Evolutionary conservation across 1,140 invertebrate species (phyloP).

Genomic region (Trichonephila clavata): DNA sequence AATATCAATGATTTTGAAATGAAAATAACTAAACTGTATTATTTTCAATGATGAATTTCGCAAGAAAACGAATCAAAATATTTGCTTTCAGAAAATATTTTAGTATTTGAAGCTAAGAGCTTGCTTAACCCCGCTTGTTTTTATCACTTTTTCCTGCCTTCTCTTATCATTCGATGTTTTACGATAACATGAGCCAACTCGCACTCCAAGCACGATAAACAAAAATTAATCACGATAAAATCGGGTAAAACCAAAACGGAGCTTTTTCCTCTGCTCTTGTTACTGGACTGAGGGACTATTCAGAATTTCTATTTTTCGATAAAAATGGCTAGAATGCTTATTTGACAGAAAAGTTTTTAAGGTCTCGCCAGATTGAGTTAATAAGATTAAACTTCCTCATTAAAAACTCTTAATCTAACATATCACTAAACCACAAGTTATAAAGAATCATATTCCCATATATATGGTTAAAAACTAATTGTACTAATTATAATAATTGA

Average conservation of each 20-base stretch:
- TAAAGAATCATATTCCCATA: too few relatives aligned
- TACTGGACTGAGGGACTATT: background rate
- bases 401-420: too few relatives aligned
- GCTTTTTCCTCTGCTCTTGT: background rate
- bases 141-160: background rate
- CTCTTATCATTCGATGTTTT: background rate
- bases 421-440: too few relatives aligned
- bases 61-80: background rate
- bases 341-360: too few relatives aligned
- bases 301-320: too few relatives aligned
- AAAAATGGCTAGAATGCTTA: too few relatives aligned
- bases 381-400: too few relatives aligned
- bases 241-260: background rate
- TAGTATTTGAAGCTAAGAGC: background rate
- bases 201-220: background rate
- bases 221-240: background rate
- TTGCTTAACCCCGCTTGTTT: background rate
- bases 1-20: background rate
- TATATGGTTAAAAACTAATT: too few relatives aligned
- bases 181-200: background rate
- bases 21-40: background rate
- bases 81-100: background rate
- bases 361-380: too few relatives aligned
- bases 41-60: background rate
- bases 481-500: too few relatives aligned